These are phyloP conservation scores for Galeopsomyia nigrocyanea DNA, from an alignment of 2,888 invertebrate genomes.

Conservation along the genomic window DNA sequence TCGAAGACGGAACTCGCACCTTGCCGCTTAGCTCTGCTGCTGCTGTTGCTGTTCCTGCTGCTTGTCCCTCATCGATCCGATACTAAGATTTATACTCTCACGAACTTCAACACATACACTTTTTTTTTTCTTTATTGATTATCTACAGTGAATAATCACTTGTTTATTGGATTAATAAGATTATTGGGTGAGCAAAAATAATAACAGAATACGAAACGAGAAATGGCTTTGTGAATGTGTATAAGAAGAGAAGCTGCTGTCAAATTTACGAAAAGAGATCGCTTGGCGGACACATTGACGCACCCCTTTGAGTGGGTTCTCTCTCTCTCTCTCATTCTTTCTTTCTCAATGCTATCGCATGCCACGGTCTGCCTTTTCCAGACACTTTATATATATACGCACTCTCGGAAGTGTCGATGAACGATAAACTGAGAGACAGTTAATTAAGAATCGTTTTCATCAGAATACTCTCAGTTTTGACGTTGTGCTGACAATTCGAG, in stretches of 20 bases:
- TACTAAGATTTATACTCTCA: constrained; percentile 59
- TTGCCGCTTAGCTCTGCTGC: not conserved
- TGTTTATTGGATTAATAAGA: no score
- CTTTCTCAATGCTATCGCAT: constrained; percentile 53
- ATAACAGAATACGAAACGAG: not conserved
- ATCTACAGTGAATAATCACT: no score
- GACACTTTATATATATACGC: constrained; percentile 22
- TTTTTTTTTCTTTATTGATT: no score
- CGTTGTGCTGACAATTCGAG: no score
- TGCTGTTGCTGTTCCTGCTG: not conserved
- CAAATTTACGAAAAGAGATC: constrained; percentile 36
- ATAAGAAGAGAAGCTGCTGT: constrained; percentile 21
- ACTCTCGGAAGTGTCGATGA: constrained; percentile 16
- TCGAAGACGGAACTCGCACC: constrained; percentile 53
- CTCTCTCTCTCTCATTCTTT: not conserved
- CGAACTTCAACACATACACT: not conserved
- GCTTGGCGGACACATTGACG: constrained; percentile 53
- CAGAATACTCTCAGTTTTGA: no score
- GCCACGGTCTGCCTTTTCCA: not conserved
- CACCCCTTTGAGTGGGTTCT: constrained; percentile 47
- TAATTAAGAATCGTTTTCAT: constrained; percentile 25
- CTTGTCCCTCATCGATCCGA: constrained; percentile 59
- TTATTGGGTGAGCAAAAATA: no score
- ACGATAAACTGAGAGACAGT: constrained; percentile 27
- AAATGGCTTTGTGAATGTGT: not conserved